Conservation (phyloP, 2,797 vertebrate species). For the Odontamblyopus lacepedii region DNA sequence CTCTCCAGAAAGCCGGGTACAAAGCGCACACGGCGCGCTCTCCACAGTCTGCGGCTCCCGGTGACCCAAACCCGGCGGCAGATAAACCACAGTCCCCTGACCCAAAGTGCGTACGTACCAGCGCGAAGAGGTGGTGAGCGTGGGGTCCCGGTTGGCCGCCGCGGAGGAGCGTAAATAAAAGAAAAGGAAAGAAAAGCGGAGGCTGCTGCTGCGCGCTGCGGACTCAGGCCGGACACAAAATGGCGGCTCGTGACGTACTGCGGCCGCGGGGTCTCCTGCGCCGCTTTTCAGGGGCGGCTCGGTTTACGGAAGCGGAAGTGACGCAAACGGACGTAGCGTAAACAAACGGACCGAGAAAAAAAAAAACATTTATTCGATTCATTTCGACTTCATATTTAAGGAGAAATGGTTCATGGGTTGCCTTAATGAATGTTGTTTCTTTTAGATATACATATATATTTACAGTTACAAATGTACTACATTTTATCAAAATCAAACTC, state of each 20-base stretch:
- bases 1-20: slow-evolving; percentile 6
- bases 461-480: too few species aligned
- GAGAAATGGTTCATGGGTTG: too few species aligned
- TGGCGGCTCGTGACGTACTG: background rate
- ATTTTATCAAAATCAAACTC: too few species aligned
- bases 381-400: too few species aligned
- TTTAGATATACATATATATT: too few species aligned
- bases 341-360: background rate
- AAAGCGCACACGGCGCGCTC: slow-evolving; percentile 7
- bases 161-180: background rate
- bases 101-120: background rate
- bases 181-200: background rate
- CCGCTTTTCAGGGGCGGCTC: slow-evolving; percentile 6
- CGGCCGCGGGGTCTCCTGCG: background rate
- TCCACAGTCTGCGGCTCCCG: background rate
- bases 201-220: background rate
- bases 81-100: too few species aligned
- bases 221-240: slow-evolving; percentile 4
- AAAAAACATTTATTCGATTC: too few species aligned
- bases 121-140: background rate
- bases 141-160: background rate
- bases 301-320: slow-evolving; percentile 2
- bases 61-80: background rate
- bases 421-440: too few species aligned
- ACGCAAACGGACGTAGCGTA: background rate